Base-by-base conservation (phyloP, 2,113 vertebrate species). In the Corvus moneduloides region DNA sequence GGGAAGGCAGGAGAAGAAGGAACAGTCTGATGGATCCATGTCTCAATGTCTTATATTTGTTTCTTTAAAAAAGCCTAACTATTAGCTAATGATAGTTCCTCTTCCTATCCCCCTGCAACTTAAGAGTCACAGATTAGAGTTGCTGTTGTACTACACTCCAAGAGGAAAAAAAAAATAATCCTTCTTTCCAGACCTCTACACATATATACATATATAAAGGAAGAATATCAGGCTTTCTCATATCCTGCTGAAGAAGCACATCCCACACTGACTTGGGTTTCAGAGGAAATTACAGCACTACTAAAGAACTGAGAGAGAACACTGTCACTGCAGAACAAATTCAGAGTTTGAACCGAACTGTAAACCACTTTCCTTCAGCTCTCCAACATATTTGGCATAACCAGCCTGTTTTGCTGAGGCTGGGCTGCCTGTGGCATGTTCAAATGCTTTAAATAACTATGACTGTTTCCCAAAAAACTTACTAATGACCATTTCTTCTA, bases 231-330 rank as follows among this genome's bases (percentile, higher is more conserved):
- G 35, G 30, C 35, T 64, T 79, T 85, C 75, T 87, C 3, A 0
- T 72, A 75, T 41, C 30, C 46, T 90, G 85, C 32, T 75, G 75
- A 90, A 96, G 69, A 28, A 81, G 76, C 46, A 78, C 69, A 78
- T 72, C 74, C 56, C 58, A 79, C 44, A 64, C 30, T 56, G 58
- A 77, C 44, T n/a, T 58, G 41, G 20, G 43, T 92, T 93, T 93
- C 82, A 92, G 51, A 92, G 75, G 83, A 94, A 87, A 93, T 83
- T 83, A 90, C 58, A 88, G 55, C 27, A 92, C 18, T 84, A n/a
- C 17, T 37, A n/a, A 76, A 61, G n/a, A 83, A 74, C 66, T 88
- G 63, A 61, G 54, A 67, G 35, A 87, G 49, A 82, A 66, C 16
- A 33, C 20, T 72, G 30, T 19, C 75, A 80, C 46, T 85, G 32